These are phyloP conservation scores for Campylomormyrus tamandua DNA, from an alignment of 2,113 vertebrate genomes.

Conservation along the genomic window DNA sequence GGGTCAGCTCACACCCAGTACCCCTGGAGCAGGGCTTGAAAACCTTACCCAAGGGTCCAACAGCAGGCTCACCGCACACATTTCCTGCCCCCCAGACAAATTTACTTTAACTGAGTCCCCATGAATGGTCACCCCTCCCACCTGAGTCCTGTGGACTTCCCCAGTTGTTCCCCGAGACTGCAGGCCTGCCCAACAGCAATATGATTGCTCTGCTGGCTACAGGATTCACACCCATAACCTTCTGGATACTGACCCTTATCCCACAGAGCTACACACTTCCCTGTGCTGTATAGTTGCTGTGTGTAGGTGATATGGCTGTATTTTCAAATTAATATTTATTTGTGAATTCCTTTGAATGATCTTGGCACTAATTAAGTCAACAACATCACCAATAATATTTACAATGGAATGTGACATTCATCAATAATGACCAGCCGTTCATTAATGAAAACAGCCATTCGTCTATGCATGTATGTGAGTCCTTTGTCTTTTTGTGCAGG, in stretches of 20 bases:
- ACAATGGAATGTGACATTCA: neutral
- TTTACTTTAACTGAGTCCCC: neutral
- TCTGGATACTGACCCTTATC: neutral
- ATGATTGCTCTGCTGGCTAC: neutral
- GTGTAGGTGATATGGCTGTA: neutral
- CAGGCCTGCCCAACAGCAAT: neutral
- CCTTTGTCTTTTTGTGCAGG: neutral
- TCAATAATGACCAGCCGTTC: conserved; percentile 15
- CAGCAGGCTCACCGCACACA: neutral
- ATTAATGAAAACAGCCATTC: neutral
- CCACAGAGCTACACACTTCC: neutral
- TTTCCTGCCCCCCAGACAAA: neutral
- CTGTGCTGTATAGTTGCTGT: neutral
- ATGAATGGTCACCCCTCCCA: neutral
- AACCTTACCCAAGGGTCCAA: neutral
- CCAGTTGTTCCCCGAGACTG: neutral
- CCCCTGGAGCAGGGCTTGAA: neutral
- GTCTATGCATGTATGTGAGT: neutral
- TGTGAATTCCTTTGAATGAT: neutral
- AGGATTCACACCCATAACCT: neutral
- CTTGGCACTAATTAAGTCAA: neutral
- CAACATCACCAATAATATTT: neutral
- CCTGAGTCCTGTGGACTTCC: neutral
- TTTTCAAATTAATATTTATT: neutral
- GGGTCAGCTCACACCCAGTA: neutral